Evolutionary conservation across 1,140 invertebrate genomes (phyloP).

Genomic region (Maconellicoccus hirsutus): DNA sequence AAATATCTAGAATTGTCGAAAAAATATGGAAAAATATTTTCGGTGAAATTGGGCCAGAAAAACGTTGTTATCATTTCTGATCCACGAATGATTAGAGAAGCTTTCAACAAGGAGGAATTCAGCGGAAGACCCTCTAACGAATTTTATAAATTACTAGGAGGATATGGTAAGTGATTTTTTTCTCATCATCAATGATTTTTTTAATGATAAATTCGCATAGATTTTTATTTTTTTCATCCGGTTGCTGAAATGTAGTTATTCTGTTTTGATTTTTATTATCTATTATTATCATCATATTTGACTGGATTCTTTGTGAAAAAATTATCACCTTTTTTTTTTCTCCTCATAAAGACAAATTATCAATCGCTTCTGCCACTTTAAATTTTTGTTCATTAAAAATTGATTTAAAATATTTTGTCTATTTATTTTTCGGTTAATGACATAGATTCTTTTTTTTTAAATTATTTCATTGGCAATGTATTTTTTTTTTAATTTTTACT

Average conservation of each 20-base stretch:
- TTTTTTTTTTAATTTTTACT: too few relatives aligned
- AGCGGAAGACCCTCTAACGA: conserved; percentile 71
- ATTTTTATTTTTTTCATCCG: background rate
- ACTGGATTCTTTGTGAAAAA: too few relatives aligned
- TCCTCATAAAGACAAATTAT: too few relatives aligned
- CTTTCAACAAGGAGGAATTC: conserved; percentile 72
- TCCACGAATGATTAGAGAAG: conserved; percentile 66
- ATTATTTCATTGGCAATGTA: too few relatives aligned
- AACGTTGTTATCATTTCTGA: conserved; percentile 74
- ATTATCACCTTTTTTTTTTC: too few relatives aligned
- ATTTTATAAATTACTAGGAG: conserved; percentile 72
- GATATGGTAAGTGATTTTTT: conserved; percentile 61
- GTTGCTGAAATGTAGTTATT: background rate
- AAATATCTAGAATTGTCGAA: conserved; percentile 58
- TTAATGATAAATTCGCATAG: background rate
- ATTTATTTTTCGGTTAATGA: too few relatives aligned
- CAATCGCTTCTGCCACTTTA: too few relatives aligned
- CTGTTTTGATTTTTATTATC: background rate
- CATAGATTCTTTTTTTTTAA: too few relatives aligned
- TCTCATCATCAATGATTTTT: background rate
- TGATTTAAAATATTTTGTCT: too few relatives aligned
- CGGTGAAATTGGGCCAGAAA: conserved; percentile 64
- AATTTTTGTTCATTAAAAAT: too few relatives aligned
- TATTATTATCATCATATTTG: background rate
- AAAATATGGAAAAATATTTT: conserved; percentile 68